Evolutionary conservation across 2,797 vertebrate genomes (phyloP).

Genomic region (Lates japonicus): DNA sequence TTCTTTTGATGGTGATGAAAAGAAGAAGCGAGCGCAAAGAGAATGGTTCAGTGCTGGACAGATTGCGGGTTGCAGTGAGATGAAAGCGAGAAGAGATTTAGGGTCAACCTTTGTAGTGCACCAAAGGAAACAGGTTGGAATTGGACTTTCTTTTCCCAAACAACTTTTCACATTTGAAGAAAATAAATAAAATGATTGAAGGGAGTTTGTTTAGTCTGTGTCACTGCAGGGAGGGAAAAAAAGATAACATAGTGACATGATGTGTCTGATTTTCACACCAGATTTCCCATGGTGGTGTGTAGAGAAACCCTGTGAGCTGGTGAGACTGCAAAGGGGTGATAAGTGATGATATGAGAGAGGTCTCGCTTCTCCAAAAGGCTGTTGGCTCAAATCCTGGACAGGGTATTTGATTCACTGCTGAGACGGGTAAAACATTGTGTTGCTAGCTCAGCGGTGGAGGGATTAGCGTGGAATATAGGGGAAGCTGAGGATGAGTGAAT

Average conservation of each 20-base stretch:
- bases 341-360: slow-evolving; percentile 48
- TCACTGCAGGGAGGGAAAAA: slow-evolving; percentile 1
- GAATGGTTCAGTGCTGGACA: slow-evolving; percentile 15
- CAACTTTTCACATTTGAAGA: neutral
- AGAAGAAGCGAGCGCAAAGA: slow-evolving; percentile 30
- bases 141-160: neutral
- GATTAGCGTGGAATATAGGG: slow-evolving; percentile 52
- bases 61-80: slow-evolving; percentile 15
- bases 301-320: slow-evolving; percentile 39
- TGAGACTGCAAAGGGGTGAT: slow-evolving; percentile 35
- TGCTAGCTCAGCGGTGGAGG: slow-evolving; percentile 49
- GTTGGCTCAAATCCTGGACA: slow-evolving; percentile 52
- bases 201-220: slow-evolving; percentile 26
- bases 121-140: neutral
- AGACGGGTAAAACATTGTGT: slow-evolving; percentile 43
- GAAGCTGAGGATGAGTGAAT: slow-evolving; percentile 37
- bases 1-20: slow-evolving; percentile 58
- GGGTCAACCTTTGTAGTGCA: slow-evolving; percentile 14
- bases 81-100: slow-evolving; percentile 11
- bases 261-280: slow-evolving; percentile 42
- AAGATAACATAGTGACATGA: slow-evolving; percentile 18
- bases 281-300: slow-evolving; percentile 31
- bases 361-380: slow-evolving; percentile 46
- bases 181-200: slow-evolving; percentile 13
- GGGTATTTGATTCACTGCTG: slow-evolving; percentile 53